Evolutionary conservation across 1,140 invertebrate genomes (phyloP), one percentile per base, ranked within the genome.

Genomic region (Maconellicoccus hirsutus): DNA sequence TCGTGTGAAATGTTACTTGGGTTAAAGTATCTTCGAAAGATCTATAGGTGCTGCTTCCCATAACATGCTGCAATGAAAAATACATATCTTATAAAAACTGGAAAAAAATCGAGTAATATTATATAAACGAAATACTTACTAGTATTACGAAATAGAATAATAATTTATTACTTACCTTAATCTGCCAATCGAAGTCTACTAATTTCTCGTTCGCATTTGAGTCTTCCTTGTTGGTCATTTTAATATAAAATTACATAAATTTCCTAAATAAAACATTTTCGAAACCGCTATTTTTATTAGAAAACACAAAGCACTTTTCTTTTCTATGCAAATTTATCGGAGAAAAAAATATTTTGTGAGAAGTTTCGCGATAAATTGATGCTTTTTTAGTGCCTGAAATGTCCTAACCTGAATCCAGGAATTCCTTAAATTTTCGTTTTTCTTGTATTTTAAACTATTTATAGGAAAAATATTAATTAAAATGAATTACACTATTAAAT

Each of bases 31-130:
- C 70, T 71, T 73, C 70, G 39, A 73, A 23, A 25, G 61, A 71
- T 8, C 52, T 71, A 16, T 61, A 71, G 14, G 72, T 19, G 29
- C 72, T 72, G 26, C 72, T 72, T 3, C 72, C 72, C 70, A 72
- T 72, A 26, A 72, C 19, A 70, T 71, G 70, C 72, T 72, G 70
- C n/a, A n/a, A n/a, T n/a, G 23, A 72, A 72, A 72, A 70, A 14
- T 4, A 72, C 23, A 42, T 10, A 42, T 42, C n/a, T 10, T 10
- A 10, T 42, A n/a, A 42, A 42, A 42, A 10, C 8, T 42, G 8
- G n/a, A n/a, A 42, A n/a, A 42, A 42, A 10, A 42, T 10, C 8
- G n/a, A 42, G 39, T 10, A 42, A 42, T 42, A 42, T 42, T n/a
- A 42, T n/a, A n/a, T n/a, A n/a, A 42, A 42, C 8, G 8, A 42